These are phyloP conservation scores for Drepana arcuata DNA, from an alignment of 1,140 invertebrate genomes.

Conservation along the genomic window DNA sequence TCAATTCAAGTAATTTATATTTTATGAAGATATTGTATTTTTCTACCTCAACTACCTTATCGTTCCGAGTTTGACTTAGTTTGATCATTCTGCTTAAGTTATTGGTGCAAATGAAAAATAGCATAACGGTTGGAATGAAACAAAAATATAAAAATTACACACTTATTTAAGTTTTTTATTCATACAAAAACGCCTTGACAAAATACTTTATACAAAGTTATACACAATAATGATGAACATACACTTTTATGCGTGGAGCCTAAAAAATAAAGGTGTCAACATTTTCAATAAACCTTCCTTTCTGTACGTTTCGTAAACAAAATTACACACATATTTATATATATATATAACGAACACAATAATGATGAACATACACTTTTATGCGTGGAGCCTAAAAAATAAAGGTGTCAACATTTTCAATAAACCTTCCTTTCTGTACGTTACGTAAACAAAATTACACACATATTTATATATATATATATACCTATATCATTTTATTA, in stretches of 20 bases:
- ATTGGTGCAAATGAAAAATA: conserved; percentile 1
- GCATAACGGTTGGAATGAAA: conserved; percentile 24
- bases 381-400: neutral
- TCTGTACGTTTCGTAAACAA: neutral
- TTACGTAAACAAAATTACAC: neutral
- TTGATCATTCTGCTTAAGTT: conserved; percentile 2
- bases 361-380: neutral
- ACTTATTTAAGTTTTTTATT: conserved; percentile 44
- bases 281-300: too few relatives aligned
- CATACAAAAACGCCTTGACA: conserved; percentile 52
- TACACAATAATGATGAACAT: conserved; percentile 6
- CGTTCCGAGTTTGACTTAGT: too few relatives aligned
- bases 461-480: too few relatives aligned
- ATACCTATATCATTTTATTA: too few relatives aligned
- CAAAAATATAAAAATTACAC: conserved; percentile 40
- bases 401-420: neutral
- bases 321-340: too few relatives aligned
- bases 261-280: neutral
- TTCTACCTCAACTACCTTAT: too few relatives aligned
- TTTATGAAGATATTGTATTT: too few relatives aligned
- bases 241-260: neutral
- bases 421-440: too few relatives aligned
- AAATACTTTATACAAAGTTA: conserved; percentile 55
- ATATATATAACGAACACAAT: too few relatives aligned
- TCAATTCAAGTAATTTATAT: too few relatives aligned